These are phyloP conservation scores for Chauna torquata DNA, from an alignment of 2,113 vertebrate species.

Conservation along the genomic window DNA sequence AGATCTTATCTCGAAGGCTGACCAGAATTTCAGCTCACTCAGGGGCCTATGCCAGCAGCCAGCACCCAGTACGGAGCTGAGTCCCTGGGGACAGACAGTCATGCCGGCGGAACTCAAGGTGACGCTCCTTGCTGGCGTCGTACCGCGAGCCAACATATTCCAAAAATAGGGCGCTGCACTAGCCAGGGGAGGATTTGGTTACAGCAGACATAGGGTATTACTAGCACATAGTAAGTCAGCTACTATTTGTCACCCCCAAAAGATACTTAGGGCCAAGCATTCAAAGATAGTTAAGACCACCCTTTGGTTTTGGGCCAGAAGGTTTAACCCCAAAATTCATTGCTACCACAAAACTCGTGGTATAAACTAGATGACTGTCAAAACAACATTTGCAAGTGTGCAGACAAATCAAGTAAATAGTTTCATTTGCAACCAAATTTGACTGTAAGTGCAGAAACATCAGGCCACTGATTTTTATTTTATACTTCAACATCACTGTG, in stretches of 20 bases:
- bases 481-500: not conserved
- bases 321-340: not conserved
- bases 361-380: not conserved
- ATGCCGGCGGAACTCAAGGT: not conserved
- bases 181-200: not conserved
- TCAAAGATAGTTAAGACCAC: not conserved
- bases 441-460: not conserved
- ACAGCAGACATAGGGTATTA: not conserved
- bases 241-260: not conserved
- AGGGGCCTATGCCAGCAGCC: not conserved
- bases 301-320: not conserved
- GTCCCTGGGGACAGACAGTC: not conserved
- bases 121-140: not conserved
- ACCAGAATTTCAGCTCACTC: not conserved
- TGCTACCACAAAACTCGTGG: not conserved
- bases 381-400: not conserved
- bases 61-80: not conserved
- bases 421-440: not conserved
- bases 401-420: not conserved
- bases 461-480: not conserved
- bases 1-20: slow-evolving; percentile 9
- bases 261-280: not conserved
- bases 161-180: not conserved
- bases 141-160: not conserved
- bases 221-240: not conserved